Base-by-base conservation (phyloP, 2,888 invertebrate genomes). In the Polylopha cassiicola region DNA sequence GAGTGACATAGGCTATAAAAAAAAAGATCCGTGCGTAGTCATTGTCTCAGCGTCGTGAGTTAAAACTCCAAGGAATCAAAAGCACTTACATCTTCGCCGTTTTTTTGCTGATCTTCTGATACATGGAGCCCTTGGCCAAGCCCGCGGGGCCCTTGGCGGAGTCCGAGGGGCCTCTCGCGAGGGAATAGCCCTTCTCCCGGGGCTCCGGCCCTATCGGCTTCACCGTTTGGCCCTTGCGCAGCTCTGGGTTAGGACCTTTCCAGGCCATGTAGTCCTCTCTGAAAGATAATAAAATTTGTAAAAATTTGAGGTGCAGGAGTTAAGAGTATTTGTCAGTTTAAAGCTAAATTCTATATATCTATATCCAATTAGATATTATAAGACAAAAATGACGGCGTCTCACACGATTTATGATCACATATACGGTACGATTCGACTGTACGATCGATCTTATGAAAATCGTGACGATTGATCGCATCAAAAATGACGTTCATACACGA, bases 181-280 rank as follows among this genome's bases (percentile, higher is more conserved):
- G 76, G 33, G 84, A 79, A 8, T 43, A 37, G 1, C 49, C 31
- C 26, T 61, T 66, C 7, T 85, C 80, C 1, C 82, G 82, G 1
- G 60, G 49, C 29, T 73, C 78, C 0, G 87, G 76, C 0, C 78
- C 82, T 16, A 81, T 62, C 48, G 91, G 86, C 1, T 89, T 82
- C 1, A 92, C 92, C 39, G 77, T 71, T n/a, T 79, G 69, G 0
- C 89, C 89, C 14, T 73, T 71, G 4, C 87, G 73, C 8, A 91
- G 72, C 30, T 87, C 87, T 0, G 90, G 89, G 71, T 94, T 91
- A 0, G 94, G 91, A 0, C 95, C 95, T 50, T 91, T 91, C 94
- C 95, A 95, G 3, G 93, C 90, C 30, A 94, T 88, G 63, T 95
- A 95, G 61, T 95, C 94, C 47, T 90, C 90, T 42, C 94, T 95